A percentile compares a stretch with the other conserved stretches of the same genome.
These are phyloP conservation scores for Linnaemya tessellans DNA, from an alignment of 2,888 invertebrate genomes.

Conservation along the genomic window DNA sequence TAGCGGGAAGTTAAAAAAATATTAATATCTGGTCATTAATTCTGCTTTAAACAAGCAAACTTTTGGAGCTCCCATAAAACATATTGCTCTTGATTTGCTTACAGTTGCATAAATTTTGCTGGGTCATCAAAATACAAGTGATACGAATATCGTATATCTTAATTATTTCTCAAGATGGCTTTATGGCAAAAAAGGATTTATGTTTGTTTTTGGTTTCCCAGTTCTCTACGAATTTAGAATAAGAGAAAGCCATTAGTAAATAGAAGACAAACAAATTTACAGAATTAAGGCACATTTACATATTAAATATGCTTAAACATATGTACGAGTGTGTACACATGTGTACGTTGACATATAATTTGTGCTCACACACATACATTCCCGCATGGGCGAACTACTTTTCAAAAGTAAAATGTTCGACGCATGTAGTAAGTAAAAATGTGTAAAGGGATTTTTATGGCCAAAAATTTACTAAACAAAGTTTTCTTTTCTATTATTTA, in stretches of 20 bases:
- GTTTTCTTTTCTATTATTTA: constrained; percentile 56
- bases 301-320: constrained; percentile 36
- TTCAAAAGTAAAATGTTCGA: constrained; percentile 1
- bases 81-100: too few species aligned
- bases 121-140: constrained; percentile 72
- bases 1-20: too few species aligned
- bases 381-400: not conserved
- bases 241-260: constrained; percentile 65
- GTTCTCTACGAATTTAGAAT: constrained; percentile 34
- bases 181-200: constrained; percentile 64
- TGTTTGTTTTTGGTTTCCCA: constrained; percentile 20
- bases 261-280: constrained; percentile 62
- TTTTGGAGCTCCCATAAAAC: too few species aligned
- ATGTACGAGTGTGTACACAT: not conserved
- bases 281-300: constrained; percentile 52
- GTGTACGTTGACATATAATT: constrained; percentile 10
- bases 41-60: too few species aligned
- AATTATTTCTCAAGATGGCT: constrained; percentile 82
- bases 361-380: not conserved
- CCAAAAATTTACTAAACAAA: constrained; percentile 54
- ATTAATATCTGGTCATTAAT: too few species aligned
- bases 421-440: constrained; percentile 11
- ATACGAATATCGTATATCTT: constrained; percentile 80
- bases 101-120: constrained; percentile 6
- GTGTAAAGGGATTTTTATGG: constrained; percentile 52